These are phyloP conservation scores for Pluvianellus socialis DNA, from an alignment of 2,113 vertebrate species.

Conservation along the genomic window DNA sequence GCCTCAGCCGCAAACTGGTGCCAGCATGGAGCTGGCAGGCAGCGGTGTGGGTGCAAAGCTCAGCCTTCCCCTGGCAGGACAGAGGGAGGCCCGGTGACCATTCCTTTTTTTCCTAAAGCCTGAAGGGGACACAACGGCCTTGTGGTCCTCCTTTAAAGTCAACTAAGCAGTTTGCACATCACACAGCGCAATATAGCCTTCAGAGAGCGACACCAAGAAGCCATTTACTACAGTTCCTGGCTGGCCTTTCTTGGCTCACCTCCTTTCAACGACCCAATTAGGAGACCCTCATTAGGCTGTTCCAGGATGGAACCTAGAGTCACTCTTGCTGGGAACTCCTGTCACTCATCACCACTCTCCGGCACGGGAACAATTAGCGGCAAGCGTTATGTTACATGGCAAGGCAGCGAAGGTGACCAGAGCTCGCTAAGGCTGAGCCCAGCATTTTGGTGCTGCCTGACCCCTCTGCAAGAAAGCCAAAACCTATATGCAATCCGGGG, in stretches of 20 bases:
- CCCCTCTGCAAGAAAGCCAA: not conserved
- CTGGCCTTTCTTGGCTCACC: not conserved
- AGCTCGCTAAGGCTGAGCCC: not conserved
- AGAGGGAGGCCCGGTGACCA: not conserved
- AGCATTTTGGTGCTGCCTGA: not conserved
- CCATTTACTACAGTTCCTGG: not conserved
- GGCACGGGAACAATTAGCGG: fast-evolving
- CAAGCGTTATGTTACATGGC: fast-evolving
- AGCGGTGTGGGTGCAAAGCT: not conserved
- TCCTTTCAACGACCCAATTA: not conserved
- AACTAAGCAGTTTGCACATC: fast-evolving
- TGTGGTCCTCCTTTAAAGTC: not conserved
- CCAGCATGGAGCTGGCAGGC: not conserved
- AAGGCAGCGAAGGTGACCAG: not conserved
- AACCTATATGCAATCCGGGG: fast-evolving
- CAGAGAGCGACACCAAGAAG: not conserved
- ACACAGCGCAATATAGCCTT: fast-evolving
- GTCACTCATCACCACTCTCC: not conserved
- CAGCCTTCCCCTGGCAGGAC: not conserved
- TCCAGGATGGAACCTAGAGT: not conserved
- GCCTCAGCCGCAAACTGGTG: not conserved
- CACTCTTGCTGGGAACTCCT: not conserved
- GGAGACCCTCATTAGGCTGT: not conserved
- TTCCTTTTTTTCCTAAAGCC: not conserved
- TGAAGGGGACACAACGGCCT: not conserved